phyloP scores from a whole-genome alignment of 2,113 vertebrate species.

The Dromaius novaehollandiae region DNA sequence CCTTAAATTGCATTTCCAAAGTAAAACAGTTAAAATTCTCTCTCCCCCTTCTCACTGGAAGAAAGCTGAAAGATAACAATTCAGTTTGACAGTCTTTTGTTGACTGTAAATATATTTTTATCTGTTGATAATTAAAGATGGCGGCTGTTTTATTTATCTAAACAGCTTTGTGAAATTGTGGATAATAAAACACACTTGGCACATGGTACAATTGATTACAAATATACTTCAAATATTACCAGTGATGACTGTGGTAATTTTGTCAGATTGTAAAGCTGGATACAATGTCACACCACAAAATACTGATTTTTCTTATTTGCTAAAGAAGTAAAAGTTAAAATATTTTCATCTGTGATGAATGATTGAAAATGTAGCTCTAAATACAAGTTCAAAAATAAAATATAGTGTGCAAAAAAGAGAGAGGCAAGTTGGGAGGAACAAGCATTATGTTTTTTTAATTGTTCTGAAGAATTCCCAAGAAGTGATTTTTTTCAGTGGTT shows the following conservation, averaged over 20 bases:
- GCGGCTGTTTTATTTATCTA: constrained; percentile 50
- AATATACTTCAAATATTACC: constrained; percentile 28
- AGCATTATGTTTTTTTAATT: not conserved
- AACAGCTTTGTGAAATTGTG: constrained; percentile 66
- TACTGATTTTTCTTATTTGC: not conserved
- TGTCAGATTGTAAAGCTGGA: not conserved
- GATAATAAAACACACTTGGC: constrained; percentile 76
- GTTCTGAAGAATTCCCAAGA: not conserved
- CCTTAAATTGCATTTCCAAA: not conserved
- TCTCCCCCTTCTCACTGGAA: constrained; percentile 2
- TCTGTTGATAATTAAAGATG: constrained; percentile 46
- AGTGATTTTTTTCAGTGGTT: not conserved
- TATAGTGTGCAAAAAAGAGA: not conserved
- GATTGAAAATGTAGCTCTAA: not conserved
- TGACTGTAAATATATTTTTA: constrained; percentile 46
- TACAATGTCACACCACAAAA: not conserved
- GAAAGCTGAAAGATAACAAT: constrained; percentile 28
- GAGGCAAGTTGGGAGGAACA: not conserved
- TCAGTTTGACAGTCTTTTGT: constrained; percentile 26
- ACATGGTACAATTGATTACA: constrained; percentile 74
- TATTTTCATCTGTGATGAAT: not conserved
- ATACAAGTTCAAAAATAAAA: not conserved
- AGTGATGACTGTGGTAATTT: not conserved
- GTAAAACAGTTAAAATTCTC: not conserved
- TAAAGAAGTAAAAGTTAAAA: not conserved